Conservation (phyloP, 2,113 vertebrate genomes). For the Gymnobelideus leadbeateri region DNA sequence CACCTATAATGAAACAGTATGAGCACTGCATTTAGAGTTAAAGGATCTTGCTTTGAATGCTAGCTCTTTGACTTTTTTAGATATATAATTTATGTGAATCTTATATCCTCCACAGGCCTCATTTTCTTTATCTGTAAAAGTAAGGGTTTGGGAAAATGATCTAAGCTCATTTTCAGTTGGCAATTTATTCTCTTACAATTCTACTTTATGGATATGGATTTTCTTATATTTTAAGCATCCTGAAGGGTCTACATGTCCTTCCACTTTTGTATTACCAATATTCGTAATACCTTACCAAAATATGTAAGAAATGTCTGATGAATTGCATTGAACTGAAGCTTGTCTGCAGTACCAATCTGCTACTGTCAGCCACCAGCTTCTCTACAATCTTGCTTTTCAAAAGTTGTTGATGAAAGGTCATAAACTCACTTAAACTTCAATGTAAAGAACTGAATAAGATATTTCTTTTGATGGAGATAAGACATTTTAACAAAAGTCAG, state of each 20-base stretch:
- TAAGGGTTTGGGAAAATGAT: fast-evolving
- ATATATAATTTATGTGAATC: background rate
- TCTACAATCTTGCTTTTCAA: background rate
- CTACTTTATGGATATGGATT: background rate
- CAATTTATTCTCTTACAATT: background rate
- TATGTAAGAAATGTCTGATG: background rate
- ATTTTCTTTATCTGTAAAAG: background rate
- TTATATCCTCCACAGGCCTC: background rate
- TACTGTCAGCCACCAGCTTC: background rate
- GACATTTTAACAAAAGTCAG: background rate
- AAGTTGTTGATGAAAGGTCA: background rate
- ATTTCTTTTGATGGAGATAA: background rate
- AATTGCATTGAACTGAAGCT: background rate
- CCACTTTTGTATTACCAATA: background rate
- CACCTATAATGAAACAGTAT: background rate
- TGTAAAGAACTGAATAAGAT: background rate
- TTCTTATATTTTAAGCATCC: background rate
- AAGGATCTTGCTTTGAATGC: background rate
- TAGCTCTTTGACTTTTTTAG: background rate
- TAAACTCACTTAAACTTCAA: background rate
- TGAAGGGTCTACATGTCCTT: background rate
- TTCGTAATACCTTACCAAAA: background rate
- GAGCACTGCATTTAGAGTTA: background rate
- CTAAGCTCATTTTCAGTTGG: too few species aligned
- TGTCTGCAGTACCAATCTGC: background rate